Percentiles rank a stretch among this genome's conserved stretches.
Conservation (phyloP, 2,113 vertebrate species). For the Tychaedon coryphoeus region DNA sequence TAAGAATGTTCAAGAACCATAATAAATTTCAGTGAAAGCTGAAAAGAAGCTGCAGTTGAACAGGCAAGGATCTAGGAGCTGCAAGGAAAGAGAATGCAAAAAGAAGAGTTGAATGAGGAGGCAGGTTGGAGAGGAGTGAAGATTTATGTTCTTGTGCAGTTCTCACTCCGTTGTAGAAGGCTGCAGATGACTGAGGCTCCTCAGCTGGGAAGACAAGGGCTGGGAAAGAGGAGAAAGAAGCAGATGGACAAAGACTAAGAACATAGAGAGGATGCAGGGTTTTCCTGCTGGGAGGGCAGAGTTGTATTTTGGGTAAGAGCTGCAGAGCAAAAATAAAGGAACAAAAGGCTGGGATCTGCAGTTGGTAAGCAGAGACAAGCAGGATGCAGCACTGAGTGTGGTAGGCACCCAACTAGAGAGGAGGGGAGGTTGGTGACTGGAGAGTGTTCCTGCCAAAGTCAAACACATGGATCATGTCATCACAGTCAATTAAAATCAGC, state of each 20-base stretch:
- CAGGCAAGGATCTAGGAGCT: not conserved
- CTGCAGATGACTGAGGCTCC: not conserved
- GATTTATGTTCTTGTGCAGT: not conserved
- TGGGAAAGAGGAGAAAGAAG: not conserved
- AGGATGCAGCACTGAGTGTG: not conserved
- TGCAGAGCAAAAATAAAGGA: not conserved
- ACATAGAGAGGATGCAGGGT: not conserved
- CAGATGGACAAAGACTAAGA: not conserved
- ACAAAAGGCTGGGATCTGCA: not conserved
- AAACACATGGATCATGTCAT: not conserved
- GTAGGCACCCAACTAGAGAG: rapidly evolving
- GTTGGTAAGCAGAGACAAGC: not conserved
- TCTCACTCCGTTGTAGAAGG: not conserved
- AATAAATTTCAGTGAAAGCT: not conserved
- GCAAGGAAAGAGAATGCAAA: not conserved
- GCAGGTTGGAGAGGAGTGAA: not conserved
- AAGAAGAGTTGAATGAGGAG: not conserved
- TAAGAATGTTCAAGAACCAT: not conserved
- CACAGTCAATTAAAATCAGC: not conserved
- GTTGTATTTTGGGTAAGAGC: not conserved
- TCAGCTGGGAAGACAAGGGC: not conserved
- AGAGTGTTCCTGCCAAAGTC: not conserved
- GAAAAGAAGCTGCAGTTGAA: not conserved
- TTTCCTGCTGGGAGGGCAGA: not conserved
- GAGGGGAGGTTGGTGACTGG: not conserved